Evolutionary conservation across 2,113 vertebrate genomes (phyloP).

Genomic region (Damaliscus lunatus): DNA sequence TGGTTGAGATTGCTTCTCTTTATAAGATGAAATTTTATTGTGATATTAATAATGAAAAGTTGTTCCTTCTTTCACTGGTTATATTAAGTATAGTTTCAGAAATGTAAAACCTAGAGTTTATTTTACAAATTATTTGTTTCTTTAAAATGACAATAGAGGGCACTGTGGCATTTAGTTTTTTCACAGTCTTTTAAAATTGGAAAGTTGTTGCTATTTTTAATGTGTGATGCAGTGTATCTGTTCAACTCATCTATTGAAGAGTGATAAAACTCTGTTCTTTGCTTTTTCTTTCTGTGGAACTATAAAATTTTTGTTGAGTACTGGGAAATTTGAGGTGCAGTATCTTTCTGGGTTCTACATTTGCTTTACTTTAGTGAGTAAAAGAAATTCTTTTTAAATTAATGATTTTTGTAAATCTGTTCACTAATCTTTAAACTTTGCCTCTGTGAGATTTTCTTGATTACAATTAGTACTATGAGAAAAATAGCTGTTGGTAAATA

Average conservation of each 20-base stretch:
- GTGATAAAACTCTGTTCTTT: constrained; percentile 31
- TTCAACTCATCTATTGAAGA: background rate
- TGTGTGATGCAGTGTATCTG: constrained; percentile 10
- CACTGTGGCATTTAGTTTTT: constrained; percentile 66
- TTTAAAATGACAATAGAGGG: constrained; percentile 72
- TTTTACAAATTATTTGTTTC: background rate
- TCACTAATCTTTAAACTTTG: constrained; percentile 45
- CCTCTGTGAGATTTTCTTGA: constrained; percentile 18
- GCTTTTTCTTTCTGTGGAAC: background rate
- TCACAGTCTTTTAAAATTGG: constrained; percentile 30
- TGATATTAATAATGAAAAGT: background rate
- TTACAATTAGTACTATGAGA: constrained; percentile 42
- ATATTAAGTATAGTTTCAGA: background rate
- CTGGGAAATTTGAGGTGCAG: background rate
- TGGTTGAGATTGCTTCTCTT: background rate
- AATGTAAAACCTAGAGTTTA: constrained; percentile 5
- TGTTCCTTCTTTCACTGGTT: constrained; percentile 14
- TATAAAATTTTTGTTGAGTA: background rate
- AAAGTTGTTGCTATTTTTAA: constrained; percentile 47
- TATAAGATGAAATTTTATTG: constrained; percentile 1
- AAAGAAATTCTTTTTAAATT: constrained; percentile 46
- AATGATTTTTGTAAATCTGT: constrained; percentile 5
- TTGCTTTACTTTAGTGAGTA: constrained; percentile 11
- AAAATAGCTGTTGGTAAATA: constrained; percentile 31
- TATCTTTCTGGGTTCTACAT: constrained; percentile 1